Evolutionary conservation across 2,888 invertebrate species (phyloP).

Genomic region (Silvanus unidentatus): DNA sequence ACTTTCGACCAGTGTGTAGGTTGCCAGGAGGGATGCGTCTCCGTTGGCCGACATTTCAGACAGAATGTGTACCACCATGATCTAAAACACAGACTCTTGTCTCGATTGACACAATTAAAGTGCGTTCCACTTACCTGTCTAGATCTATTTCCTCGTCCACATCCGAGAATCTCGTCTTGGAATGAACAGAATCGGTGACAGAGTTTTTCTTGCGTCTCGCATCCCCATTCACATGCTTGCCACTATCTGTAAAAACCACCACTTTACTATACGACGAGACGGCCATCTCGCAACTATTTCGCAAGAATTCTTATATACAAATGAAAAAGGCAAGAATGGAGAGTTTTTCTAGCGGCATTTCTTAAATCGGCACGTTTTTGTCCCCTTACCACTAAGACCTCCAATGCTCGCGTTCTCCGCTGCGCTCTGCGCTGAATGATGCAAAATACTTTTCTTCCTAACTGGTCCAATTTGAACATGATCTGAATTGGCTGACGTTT

Average conservation of each 20-base stretch:
- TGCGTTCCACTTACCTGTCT: too few species aligned
- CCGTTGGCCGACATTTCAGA: constrained; percentile 67
- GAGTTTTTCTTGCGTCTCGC: constrained; percentile 42
- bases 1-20: constrained; percentile 73
- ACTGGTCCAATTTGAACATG: constrained; percentile 62
- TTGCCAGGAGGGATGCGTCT: constrained; percentile 67
- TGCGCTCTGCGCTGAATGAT: constrained; percentile 42
- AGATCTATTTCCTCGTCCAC: constrained; percentile 30
- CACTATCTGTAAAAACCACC: constrained; percentile 35
- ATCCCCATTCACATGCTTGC: constrained; percentile 40
- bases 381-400: constrained; percentile 16
- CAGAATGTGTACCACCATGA: constrained; percentile 83
- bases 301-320: too few species aligned
- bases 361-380: too few species aligned
- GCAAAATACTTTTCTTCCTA: constrained; percentile 65
- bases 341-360: too few species aligned
- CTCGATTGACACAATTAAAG: too few species aligned
- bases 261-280: constrained; percentile 4
- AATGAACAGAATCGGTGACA: constrained; percentile 43
- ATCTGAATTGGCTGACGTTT: constrained; percentile 42
- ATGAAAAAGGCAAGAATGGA: too few species aligned
- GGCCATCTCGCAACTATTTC: too few species aligned
- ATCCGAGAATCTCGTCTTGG: constrained; percentile 40
- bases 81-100: constrained; percentile 46
- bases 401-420: constrained; percentile 19